Percentiles rank a stretch among this genome's conserved stretches.
phyloP scores from a whole-genome alignment of 2,888 invertebrate genomes.

The Aporophyla lueneburgensis region DNA sequence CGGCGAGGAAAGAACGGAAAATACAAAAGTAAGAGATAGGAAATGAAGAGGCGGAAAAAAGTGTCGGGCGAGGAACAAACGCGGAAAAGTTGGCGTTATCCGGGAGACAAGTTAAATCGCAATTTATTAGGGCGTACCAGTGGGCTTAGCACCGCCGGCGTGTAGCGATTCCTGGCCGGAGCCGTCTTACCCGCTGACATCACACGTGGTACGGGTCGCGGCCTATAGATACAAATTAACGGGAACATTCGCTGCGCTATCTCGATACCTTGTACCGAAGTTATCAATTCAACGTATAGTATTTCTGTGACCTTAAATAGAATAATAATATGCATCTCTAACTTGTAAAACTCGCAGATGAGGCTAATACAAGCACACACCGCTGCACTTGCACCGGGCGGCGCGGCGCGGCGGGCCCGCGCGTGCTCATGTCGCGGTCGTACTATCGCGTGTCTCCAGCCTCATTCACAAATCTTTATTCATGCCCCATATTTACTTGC shows the following conservation, averaged over 20 bases:
- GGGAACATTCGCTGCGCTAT: neutral
- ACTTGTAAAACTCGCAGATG: constrained; percentile 31
- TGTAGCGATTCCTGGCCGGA: constrained; percentile 63
- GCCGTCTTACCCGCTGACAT: constrained; percentile 9
- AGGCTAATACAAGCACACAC: constrained; percentile 56
- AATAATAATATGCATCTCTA: neutral
- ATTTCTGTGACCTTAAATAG: neutral
- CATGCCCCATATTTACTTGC: constrained; percentile 74
- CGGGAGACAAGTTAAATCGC: constrained; percentile 91
- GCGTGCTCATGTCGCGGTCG: constrained; percentile 85
- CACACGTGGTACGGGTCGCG: constrained; percentile 14
- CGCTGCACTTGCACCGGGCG: constrained; percentile 72
- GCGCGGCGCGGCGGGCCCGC: constrained; percentile 61
- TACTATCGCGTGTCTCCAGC: constrained; percentile 85
- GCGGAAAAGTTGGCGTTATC: constrained; percentile 90
- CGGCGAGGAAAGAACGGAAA: constrained; percentile 88
- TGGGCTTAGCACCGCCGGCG: constrained; percentile 83
- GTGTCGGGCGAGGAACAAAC: constrained; percentile 90
- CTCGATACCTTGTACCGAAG: neutral
- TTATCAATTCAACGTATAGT: neutral
- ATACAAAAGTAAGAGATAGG: constrained; percentile 91
- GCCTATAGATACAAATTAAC: constrained; percentile 13
- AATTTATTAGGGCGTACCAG: constrained; percentile 90
- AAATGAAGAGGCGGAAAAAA: constrained; percentile 91
- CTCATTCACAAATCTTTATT: constrained; percentile 81